Conservation (phyloP, 1,140 invertebrate species). For the Teleopsis dalmanni region DNA sequence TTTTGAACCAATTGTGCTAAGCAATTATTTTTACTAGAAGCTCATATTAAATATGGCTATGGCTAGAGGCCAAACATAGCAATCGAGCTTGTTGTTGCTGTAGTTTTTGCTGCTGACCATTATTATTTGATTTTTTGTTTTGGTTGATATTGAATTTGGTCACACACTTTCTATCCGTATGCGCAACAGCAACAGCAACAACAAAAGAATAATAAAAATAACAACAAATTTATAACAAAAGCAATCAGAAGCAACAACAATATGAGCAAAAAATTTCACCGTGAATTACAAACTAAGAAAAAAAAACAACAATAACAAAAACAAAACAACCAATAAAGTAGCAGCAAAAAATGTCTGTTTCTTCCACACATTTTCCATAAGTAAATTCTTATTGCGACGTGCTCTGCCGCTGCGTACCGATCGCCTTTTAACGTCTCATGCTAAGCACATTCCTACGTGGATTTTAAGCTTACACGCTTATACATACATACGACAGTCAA, state of each 20-base stretch:
- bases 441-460: too few species aligned
- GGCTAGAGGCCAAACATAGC: background rate
- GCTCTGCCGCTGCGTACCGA: too few species aligned
- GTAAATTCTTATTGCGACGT: too few species aligned
- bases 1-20: background rate
- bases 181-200: too few species aligned
- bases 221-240: constrained; percentile 12
- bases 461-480: too few species aligned
- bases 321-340: background rate
- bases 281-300: too few species aligned
- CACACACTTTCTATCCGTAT: constrained; percentile 27
- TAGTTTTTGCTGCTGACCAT: background rate
- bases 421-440: too few species aligned
- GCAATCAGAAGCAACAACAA: background rate
- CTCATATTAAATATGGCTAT: background rate
- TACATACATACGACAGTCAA: too few species aligned
- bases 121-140: constrained; percentile 4
- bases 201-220: too few species aligned
- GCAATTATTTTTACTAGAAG: background rate
- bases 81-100: constrained; percentile 1
- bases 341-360: too few species aligned
- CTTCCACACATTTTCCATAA: too few species aligned
- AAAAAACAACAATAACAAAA: background rate
- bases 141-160: constrained; percentile 15
- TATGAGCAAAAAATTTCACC: too few species aligned